These are phyloP conservation scores for Chrysomela aeneicollis DNA, from an alignment of 2,888 invertebrate species.

Conservation along the genomic window DNA sequence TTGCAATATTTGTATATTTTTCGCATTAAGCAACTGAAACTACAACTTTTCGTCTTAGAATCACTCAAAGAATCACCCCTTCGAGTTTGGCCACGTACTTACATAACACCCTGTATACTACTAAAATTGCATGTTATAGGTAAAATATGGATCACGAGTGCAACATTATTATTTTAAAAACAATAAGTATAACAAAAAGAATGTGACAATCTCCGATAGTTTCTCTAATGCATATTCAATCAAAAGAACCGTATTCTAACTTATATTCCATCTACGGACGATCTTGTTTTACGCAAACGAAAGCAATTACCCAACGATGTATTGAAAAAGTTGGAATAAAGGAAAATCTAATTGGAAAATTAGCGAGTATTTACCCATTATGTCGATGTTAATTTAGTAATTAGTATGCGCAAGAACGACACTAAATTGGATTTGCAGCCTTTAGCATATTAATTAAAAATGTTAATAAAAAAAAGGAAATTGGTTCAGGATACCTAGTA, in stretches of 20 bases:
- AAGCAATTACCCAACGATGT: slow-evolving; percentile 1
- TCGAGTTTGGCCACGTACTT: too few species aligned
- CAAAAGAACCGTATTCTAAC: neutral
- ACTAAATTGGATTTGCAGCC: neutral
- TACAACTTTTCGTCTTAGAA: too few species aligned
- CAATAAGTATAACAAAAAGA: too few species aligned
- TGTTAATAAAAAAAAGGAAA: neutral
- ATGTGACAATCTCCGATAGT: neutral
- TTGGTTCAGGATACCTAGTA: neutral
- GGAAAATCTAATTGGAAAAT: slow-evolving; percentile 19
- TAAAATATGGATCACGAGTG: too few species aligned
- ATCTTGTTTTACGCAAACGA: slow-evolving; percentile 1
- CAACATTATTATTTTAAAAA: too few species aligned
- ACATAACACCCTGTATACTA: too few species aligned
- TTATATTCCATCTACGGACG: neutral
- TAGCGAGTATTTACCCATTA: slow-evolving; percentile 5
- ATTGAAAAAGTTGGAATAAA: neutral
- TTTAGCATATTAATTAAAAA: slow-evolving; percentile 3
- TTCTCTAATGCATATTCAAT: slow-evolving; percentile 24
- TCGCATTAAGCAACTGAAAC: too few species aligned
- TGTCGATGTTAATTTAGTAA: neutral
- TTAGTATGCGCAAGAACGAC: slow-evolving; percentile 16
- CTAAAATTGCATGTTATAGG: too few species aligned
- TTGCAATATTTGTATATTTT: too few species aligned
- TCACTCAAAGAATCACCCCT: too few species aligned